Conservation (phyloP, 1,140 invertebrate genomes). For the Ctenoplectra terminalis region DNA sequence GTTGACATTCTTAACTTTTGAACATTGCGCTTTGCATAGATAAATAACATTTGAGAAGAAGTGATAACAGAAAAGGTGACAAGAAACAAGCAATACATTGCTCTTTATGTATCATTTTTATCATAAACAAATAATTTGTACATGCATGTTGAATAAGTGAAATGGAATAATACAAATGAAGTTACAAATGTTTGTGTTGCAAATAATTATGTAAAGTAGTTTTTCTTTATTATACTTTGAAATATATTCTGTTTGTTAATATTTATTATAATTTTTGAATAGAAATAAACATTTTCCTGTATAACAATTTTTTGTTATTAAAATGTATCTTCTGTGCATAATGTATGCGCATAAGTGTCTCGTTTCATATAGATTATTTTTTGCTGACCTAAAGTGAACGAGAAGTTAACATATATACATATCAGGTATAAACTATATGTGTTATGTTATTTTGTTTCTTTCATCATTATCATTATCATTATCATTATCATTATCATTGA, state of each 20-base stretch:
- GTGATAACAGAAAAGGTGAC: not conserved
- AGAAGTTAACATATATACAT: not conserved
- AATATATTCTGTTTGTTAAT: not conserved
- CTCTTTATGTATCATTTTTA: not conserved
- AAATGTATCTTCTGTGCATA: not conserved
- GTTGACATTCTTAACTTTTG: not conserved
- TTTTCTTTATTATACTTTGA: not conserved
- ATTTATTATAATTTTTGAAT: too few species aligned
- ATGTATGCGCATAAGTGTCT: not conserved
- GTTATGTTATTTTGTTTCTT: not conserved
- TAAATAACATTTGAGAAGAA: not conserved
- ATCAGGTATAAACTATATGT: not conserved
- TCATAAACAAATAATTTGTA: constrained; percentile 11
- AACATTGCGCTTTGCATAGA: too few species aligned
- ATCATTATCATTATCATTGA: not conserved
- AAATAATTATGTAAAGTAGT: not conserved
- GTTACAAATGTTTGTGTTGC: too few species aligned
- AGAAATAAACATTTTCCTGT: too few species aligned
- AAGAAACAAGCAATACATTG: not conserved
- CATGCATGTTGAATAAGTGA: not conserved
- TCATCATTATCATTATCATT: not conserved
- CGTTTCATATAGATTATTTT: not conserved
- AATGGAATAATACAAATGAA: constrained; percentile 11
- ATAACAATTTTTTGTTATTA: not conserved
- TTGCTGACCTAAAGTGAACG: not conserved